A percentile compares a stretch with the other conserved stretches of the same genome.
These are phyloP conservation scores for Coptotermes formosanus DNA, from an alignment of 1,140 invertebrate genomes.

Conservation along the genomic window DNA sequence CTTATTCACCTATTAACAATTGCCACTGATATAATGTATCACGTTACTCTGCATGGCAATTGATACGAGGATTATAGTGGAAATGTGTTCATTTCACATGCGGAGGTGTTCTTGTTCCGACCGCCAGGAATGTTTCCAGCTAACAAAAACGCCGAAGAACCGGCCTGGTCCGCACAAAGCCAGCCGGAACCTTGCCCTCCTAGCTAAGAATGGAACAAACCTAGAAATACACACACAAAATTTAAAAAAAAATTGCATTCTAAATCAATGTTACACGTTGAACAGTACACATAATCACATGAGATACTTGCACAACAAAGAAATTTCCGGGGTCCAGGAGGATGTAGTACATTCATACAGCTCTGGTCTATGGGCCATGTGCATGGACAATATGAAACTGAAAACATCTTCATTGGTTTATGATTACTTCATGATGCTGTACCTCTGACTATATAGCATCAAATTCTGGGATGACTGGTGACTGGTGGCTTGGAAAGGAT, in stretches of 20 bases:
- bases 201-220: constrained; percentile 35
- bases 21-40: constrained; percentile 31
- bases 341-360: too few relatives aligned
- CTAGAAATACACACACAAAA: constrained; percentile 20
- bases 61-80: constrained; percentile 32
- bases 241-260: not conserved
- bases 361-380: too few relatives aligned
- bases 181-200: constrained; percentile 30
- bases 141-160: constrained; percentile 22
- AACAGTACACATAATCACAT: not conserved
- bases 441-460: too few relatives aligned
- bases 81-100: constrained; percentile 31
- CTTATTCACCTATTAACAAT: constrained; percentile 34
- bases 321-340: too few relatives aligned
- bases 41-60: constrained; percentile 32
- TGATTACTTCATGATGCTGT: too few relatives aligned
- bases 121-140: constrained; percentile 34
- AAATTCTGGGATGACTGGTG: too few relatives aligned
- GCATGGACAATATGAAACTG: too few relatives aligned
- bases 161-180: constrained; percentile 23
- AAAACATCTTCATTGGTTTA: too few relatives aligned
- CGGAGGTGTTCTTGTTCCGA: constrained; percentile 32
- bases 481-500: too few relatives aligned
- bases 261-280: not conserved
- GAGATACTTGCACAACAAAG: not conserved